Evolutionary conservation across 2,888 invertebrate species (phyloP).

Genomic region (Sinodicranocentrus sp.): DNA sequence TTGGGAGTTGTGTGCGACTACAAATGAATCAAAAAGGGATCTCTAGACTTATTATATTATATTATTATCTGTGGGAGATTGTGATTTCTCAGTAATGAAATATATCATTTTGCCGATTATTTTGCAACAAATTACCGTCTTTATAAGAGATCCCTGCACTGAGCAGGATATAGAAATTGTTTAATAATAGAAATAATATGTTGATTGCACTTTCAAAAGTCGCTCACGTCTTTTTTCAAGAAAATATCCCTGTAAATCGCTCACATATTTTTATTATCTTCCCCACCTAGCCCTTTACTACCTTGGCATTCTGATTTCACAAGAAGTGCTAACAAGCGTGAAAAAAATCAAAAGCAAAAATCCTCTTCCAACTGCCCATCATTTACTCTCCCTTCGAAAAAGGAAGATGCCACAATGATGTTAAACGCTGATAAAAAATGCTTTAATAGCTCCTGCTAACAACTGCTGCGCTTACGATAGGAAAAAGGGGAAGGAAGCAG

Average conservation of each 20-base stretch:
- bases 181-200: not conserved
- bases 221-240: constrained; percentile 6
- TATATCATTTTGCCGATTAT: not conserved
- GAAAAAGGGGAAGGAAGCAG: constrained; percentile 24
- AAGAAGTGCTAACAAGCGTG: constrained; percentile 56
- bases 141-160: not conserved
- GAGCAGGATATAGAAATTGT: not conserved
- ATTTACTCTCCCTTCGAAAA: constrained; percentile 20
- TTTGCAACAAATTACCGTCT: not conserved
- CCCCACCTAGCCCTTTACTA: constrained; percentile 36
- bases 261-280: constrained; percentile 39
- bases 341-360: constrained; percentile 39
- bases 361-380: constrained; percentile 13
- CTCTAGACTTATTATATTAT: not conserved
- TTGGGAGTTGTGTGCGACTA: not conserved
- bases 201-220: constrained; percentile 44
- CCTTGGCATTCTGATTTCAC: constrained; percentile 66
- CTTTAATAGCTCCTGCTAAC: constrained; percentile 10
- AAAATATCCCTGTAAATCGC: constrained; percentile 36
- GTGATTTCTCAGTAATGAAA: not conserved
- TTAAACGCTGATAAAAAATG: constrained; percentile 26
- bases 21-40: not conserved
- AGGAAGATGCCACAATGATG: constrained; percentile 44
- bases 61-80: not conserved
- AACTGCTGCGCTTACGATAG: not conserved